phyloP scores from a whole-genome alignment of 2,113 vertebrate species.

The Sula dactylatra region DNA sequence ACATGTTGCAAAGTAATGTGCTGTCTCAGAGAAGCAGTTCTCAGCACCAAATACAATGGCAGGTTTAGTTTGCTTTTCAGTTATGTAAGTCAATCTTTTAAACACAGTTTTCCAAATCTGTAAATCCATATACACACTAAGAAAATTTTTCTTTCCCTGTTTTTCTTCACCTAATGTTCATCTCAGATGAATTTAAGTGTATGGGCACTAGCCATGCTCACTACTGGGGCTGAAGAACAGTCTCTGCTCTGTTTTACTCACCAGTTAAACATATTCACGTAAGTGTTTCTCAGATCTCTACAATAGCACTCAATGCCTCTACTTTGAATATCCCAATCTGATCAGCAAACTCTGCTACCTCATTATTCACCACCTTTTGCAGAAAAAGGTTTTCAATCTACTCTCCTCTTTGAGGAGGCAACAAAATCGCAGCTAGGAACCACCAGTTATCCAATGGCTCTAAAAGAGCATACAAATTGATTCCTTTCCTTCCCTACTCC shows the following conservation, averaged over 20 bases:
- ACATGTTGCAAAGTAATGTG: not conserved
- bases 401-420: not conserved
- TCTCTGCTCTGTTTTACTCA: not conserved
- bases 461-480: not conserved
- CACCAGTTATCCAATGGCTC: not conserved
- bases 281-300: not conserved
- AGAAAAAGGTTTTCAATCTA: not conserved
- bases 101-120: not conserved
- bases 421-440: not conserved
- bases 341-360: not conserved
- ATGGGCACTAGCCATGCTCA: not conserved
- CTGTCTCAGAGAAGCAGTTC: not conserved
- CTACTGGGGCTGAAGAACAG: not conserved
- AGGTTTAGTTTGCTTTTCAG: not conserved
- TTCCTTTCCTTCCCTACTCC: not conserved
- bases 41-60: not conserved
- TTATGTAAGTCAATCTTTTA: not conserved
- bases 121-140: not conserved
- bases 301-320: not conserved
- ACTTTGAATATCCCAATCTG: not conserved
- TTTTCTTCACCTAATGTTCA: not conserved
- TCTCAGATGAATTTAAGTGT: not conserved
- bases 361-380: not conserved
- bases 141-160: not conserved
- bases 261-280: not conserved